Evolutionary conservation across 2,113 vertebrate genomes (phyloP).

Genomic region (Pyrgilauda ruficollis): DNA sequence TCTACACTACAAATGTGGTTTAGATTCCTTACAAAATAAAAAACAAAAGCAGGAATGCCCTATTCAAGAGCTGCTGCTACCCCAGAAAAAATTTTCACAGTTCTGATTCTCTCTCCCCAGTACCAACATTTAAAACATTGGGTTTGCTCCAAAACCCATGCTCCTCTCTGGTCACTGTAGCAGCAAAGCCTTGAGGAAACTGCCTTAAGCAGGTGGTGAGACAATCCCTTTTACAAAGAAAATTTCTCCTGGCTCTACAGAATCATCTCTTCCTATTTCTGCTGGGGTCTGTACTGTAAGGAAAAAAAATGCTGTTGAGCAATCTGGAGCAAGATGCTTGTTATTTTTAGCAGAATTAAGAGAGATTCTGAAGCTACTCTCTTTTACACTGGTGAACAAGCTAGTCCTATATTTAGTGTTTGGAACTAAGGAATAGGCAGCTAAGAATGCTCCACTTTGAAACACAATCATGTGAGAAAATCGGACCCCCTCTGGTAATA

Average conservation of each 20-base stretch:
- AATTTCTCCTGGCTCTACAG: background rate
- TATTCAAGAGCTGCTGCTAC: background rate
- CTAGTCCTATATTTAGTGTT: background rate
- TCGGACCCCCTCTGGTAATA: background rate
- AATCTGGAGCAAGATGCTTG: background rate
- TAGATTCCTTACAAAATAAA: background rate
- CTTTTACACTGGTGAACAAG: background rate
- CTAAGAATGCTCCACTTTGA: background rate
- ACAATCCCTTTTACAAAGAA: background rate
- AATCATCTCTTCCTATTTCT: background rate
- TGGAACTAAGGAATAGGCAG: background rate
- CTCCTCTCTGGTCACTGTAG: background rate
- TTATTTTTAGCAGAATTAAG: slow-evolving; percentile 38
- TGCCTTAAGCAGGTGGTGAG: background rate
- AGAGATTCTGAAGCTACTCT: background rate
- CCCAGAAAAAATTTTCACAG: background rate
- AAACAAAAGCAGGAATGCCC: background rate
- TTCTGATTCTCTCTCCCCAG: background rate
- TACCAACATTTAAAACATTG: background rate
- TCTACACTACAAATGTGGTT: background rate
- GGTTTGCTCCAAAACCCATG: background rate
- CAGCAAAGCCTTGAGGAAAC: background rate
- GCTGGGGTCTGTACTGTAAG: background rate
- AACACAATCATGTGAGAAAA: background rate
- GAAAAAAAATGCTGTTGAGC: background rate